Evolutionary conservation across 2,888 invertebrate species (phyloP).

Genomic region (Philonicus albiceps): DNA sequence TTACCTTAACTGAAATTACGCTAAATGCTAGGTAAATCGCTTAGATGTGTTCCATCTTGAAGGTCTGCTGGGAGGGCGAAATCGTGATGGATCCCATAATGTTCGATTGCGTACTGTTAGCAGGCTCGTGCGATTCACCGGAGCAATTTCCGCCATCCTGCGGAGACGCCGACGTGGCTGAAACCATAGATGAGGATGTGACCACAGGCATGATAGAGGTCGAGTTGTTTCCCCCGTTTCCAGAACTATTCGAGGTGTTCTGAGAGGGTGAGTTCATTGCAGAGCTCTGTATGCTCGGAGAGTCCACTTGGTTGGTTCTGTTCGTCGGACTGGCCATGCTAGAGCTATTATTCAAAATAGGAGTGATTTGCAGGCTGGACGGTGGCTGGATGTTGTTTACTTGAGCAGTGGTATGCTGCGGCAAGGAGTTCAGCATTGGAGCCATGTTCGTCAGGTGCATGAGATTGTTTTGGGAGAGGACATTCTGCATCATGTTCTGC

Average conservation of each 20-base stretch:
- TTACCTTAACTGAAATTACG: background rate
- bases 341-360: conserved; percentile 53
- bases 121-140: conserved; percentile 45
- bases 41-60: conserved; percentile 63
- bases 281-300: conserved; percentile 47
- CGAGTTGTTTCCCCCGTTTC: conserved; percentile 48
- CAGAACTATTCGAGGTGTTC: background rate
- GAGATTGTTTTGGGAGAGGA: conserved; percentile 53
- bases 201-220: conserved; percentile 48
- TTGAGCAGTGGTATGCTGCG: conserved; percentile 44
- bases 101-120: conserved; percentile 53
- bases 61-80: conserved; percentile 59
- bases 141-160: background rate
- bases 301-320: conserved; percentile 51
- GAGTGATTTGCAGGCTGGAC: conserved; percentile 53
- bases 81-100: conserved; percentile 61
- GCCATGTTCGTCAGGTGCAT: conserved; percentile 57
- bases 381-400: conserved; percentile 48
- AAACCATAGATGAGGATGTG: conserved; percentile 48
- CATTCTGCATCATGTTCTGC: conserved; percentile 61
- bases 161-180: conserved; percentile 49
- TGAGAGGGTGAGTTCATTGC: conserved; percentile 39
- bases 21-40: conserved; percentile 17
- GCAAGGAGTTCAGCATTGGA: conserved; percentile 52
- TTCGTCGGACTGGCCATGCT: conserved; percentile 57